Evolutionary conservation across 2,888 invertebrate genomes (phyloP), one percentile per base, ranked within the genome.

Genomic region (Ophion costatus): DNA sequence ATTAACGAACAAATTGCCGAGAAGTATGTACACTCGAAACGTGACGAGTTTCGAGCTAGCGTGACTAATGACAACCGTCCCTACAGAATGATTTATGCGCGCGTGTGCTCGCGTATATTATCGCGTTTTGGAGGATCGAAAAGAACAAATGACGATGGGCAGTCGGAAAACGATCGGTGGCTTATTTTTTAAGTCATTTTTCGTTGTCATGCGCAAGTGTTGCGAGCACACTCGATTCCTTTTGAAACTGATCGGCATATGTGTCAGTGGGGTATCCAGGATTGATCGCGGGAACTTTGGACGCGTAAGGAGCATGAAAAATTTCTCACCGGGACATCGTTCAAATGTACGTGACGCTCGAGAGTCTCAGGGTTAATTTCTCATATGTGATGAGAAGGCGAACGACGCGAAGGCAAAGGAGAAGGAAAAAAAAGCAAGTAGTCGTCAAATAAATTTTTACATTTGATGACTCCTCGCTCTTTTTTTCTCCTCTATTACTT

Each of bases 291-390:
- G 66, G 1, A 82, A 42, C 61, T 74, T 69, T 59, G 70, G 73
- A 64, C 64, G 57, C 75, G 45, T 66, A 57, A 51, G 70, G 71
- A 64, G 70, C 24, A 42, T 38, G 64, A 70, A 33, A 59, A 73
- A 64, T 81, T 64, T 24, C 67, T 24, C 9, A 20, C 33, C 5
- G 64, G 67, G 67, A 42, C 24, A 66, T n/a, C 61, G 63, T 45
- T 61, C 11, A 20, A 22, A 24, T 51, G 59, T 73, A 80, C 80
- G 80, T 74, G 74, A 80, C 61, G 24, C 29, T 56, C 59, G 59
- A 29, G 74, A 63, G 67, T 75, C 67, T 73, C 69, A 71, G 24
- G 66, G 79, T 63, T 14, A 80, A 73, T 80, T 70, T 64, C 71
- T 70, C 74, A 63, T 69, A 42, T n/a, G 22, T 17, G 14, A 17